phyloP scores from a whole-genome alignment of 2,888 invertebrate species.

The Platerodrilus igneus region DNA sequence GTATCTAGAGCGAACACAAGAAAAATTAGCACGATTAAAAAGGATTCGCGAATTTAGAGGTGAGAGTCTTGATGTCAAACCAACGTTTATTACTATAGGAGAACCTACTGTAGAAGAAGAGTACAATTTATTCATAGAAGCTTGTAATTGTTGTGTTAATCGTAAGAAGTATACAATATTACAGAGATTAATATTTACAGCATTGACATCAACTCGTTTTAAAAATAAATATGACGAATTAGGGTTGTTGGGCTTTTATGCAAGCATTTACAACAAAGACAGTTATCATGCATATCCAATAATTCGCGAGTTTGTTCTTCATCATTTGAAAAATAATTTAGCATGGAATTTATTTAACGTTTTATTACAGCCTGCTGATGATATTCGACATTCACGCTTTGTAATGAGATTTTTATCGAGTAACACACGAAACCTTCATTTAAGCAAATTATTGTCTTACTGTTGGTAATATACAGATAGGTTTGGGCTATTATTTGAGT shows the following conservation, averaged over 20 bases:
- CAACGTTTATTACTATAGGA: constrained; percentile 54
- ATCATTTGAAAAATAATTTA: constrained; percentile 55
- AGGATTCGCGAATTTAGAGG: constrained; percentile 55
- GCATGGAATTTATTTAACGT: constrained; percentile 79
- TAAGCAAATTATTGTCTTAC: constrained; percentile 79
- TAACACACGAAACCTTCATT: constrained; percentile 54
- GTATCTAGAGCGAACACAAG: constrained; percentile 49
- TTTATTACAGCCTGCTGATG: constrained; percentile 68
- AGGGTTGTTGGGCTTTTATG: constrained; percentile 61
- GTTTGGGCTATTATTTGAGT: constrained; percentile 65
- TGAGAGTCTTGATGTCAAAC: constrained; percentile 55
- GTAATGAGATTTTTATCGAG: constrained; percentile 60
- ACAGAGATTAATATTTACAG: constrained; percentile 73
- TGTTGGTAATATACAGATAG: constrained; percentile 80
- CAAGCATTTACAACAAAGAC: constrained; percentile 71
- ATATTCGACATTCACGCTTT: constrained; percentile 73
- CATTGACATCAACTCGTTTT: constrained; percentile 66
- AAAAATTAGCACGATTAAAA: constrained; percentile 49
- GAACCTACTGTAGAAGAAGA: constrained; percentile 56
- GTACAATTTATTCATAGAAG: constrained; percentile 63
- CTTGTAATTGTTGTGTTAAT: constrained; percentile 60
- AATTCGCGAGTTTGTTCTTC: constrained; percentile 66
- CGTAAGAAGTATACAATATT: constrained; percentile 60
- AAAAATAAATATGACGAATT: constrained; percentile 47
- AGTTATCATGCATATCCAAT: constrained; percentile 69